A percentile compares a stretch with the other conserved stretches of the same genome.
Conservation (phyloP, 2,888 invertebrate species). For the Steromphala cineraria region DNA sequence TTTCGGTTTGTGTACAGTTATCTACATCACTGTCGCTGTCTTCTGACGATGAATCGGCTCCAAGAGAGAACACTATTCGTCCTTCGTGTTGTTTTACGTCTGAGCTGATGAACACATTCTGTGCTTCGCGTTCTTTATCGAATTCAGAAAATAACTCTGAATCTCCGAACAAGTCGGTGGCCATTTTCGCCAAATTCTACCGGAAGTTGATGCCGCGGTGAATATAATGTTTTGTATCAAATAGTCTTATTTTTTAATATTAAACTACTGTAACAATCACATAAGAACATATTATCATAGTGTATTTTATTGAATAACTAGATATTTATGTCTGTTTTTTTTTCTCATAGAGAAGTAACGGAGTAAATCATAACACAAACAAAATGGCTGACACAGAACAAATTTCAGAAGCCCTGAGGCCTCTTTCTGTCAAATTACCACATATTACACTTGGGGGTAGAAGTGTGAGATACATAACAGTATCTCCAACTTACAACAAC, state of each 20-base stretch:
- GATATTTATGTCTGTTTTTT: too few species aligned
- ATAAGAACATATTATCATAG: too few species aligned
- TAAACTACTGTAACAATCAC: too few species aligned
- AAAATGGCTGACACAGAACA: too few species aligned
- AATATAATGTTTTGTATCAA: too few species aligned
- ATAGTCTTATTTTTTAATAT: too few species aligned
- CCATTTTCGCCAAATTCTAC: slow-evolving; percentile 43
- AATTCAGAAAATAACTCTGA: slow-evolving; percentile 68
- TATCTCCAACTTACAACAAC: not conserved
- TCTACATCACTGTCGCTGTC: slow-evolving; percentile 44
- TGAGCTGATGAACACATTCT: slow-evolving; percentile 57
- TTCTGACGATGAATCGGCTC: slow-evolving; percentile 36
- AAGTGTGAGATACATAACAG: not conserved
- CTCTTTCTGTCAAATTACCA: slow-evolving; percentile 6
- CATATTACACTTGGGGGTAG: slow-evolving; percentile 11
- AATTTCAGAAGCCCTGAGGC: too few species aligned
- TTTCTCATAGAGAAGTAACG: too few species aligned
- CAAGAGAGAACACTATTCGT: slow-evolving; percentile 49
- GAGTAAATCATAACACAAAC: too few species aligned
- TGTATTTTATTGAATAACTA: too few species aligned
- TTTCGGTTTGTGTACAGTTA: not conserved
- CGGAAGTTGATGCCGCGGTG: not conserved
- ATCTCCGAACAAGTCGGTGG: slow-evolving; percentile 66
- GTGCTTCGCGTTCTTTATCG: slow-evolving; percentile 62
- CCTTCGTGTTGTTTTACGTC: slow-evolving; percentile 47